phyloP scores from a whole-genome alignment of 53 echinoderm and acorn worm species.

The Hippasteria phrygiana region DNA sequence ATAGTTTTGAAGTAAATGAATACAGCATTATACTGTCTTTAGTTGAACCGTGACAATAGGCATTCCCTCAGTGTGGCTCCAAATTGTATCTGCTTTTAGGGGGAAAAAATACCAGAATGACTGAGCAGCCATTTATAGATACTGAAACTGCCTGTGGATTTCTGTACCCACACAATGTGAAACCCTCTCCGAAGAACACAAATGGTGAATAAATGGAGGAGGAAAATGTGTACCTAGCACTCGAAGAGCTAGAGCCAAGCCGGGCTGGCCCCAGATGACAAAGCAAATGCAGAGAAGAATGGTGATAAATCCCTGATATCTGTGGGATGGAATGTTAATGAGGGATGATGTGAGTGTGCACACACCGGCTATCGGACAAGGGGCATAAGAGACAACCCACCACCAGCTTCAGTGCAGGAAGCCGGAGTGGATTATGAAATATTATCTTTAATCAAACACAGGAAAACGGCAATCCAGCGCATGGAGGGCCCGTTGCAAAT shows the following conservation, averaged over 20 bases:
- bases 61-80: no score
- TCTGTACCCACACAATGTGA: background rate
- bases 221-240: conserved; percentile 49
- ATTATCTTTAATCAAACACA: conserved; percentile 79
- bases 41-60: no score
- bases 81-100: no score
- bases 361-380: background rate
- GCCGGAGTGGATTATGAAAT: conserved; percentile 78
- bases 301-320: conserved; percentile 36
- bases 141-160: background rate
- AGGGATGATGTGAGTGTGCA: conserved; percentile 44
- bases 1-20: no score
- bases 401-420: conserved; percentile 72
- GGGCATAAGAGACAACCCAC: conserved; percentile 12
- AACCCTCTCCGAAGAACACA: background rate
- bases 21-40: no score
- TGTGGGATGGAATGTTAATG: conserved; percentile 56
- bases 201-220: conserved; percentile 41
- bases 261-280: conserved; percentile 16
- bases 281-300: conserved; percentile 18
- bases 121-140: background rate
- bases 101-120: no score
- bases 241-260: conserved; percentile 7
- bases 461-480: conserved; percentile 70
- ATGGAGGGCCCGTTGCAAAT: conserved; percentile 58